Evolutionary conservation across 2,797 vertebrate genomes (phyloP).

Genomic region (Sebastes itinus): DNA sequence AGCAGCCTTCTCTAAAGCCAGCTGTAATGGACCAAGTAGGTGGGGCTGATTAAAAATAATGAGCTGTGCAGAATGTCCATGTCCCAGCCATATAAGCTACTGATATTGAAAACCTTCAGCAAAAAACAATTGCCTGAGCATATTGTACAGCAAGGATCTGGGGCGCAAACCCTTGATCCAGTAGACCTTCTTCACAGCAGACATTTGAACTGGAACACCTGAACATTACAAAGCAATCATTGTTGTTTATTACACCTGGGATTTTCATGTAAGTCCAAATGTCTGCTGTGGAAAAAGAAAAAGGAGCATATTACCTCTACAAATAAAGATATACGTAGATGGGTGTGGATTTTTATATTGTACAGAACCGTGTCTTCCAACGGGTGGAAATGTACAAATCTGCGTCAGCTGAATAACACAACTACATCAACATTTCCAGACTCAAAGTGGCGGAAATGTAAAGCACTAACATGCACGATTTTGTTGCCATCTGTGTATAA

Average conservation of each 20-base stretch:
- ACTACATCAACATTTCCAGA: background rate
- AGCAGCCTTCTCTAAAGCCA: conserved; percentile 9
- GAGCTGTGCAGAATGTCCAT: conserved; percentile 6
- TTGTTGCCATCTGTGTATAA: background rate
- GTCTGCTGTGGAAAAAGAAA: background rate
- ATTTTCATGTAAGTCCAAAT: background rate
- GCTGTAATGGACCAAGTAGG: background rate
- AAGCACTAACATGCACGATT: background rate
- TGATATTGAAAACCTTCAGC: background rate
- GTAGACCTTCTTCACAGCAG: background rate
- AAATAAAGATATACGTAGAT: background rate
- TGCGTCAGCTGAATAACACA: background rate
- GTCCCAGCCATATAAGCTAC: background rate
- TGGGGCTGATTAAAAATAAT: conserved; percentile 51
- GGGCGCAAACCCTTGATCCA: background rate
- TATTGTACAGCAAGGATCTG: background rate
- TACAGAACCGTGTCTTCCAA: background rate
- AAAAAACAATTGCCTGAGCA: background rate
- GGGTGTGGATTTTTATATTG: background rate
- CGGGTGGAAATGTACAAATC: background rate
- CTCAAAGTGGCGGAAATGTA: background rate
- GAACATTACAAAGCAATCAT: background rate
- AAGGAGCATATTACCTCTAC: background rate
- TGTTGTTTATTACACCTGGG: background rate
- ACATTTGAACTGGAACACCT: background rate